phyloP scores from a whole-genome alignment of 2,797 vertebrate species.

The Xenentodon cancila region DNA sequence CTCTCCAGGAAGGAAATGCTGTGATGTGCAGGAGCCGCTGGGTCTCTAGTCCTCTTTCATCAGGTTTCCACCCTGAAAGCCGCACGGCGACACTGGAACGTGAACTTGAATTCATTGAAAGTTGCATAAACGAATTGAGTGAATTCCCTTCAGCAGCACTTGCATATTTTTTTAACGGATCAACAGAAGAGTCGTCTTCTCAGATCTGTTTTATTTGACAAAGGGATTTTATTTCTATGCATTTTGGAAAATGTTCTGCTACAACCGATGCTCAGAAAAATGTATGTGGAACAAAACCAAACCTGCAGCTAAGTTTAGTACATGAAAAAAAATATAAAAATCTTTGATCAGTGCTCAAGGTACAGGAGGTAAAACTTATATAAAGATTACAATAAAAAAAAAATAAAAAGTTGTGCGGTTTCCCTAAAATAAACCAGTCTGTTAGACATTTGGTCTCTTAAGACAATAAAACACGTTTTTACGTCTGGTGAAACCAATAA shows the following conservation, averaged over 20 bases:
- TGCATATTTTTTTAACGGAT: constrained; percentile 14
- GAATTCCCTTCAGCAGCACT: constrained; percentile 3
- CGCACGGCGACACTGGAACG: constrained; percentile 4
- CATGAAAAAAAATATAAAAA: background rate
- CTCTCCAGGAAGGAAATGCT: constrained; percentile 14
- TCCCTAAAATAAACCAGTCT: background rate
- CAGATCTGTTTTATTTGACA: constrained; percentile 48
- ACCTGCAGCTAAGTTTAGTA: too few species aligned
- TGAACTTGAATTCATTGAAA: constrained; percentile 18
- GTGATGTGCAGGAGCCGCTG: background rate
- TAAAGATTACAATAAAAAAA: constrained; percentile 37
- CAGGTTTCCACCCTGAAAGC: constrained; percentile 33
- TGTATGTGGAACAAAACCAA: background rate
- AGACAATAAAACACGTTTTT: background rate
- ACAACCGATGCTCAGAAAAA: constrained; percentile 3
- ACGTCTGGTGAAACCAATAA: background rate
- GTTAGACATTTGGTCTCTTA: constrained; percentile 1
- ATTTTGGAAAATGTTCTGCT: constrained; percentile 11
- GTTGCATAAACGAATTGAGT: constrained; percentile 7
- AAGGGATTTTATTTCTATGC: constrained; percentile 24
- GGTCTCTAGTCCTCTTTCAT: constrained; percentile 28
- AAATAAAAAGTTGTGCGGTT: background rate
- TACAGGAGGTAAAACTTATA: constrained; percentile 12
- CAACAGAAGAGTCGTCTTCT: constrained; percentile 20
- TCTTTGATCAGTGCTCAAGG: constrained; percentile 31